Base-by-base conservation (phyloP, 2,888 invertebrate species). In the Rotaria socialis region DNA sequence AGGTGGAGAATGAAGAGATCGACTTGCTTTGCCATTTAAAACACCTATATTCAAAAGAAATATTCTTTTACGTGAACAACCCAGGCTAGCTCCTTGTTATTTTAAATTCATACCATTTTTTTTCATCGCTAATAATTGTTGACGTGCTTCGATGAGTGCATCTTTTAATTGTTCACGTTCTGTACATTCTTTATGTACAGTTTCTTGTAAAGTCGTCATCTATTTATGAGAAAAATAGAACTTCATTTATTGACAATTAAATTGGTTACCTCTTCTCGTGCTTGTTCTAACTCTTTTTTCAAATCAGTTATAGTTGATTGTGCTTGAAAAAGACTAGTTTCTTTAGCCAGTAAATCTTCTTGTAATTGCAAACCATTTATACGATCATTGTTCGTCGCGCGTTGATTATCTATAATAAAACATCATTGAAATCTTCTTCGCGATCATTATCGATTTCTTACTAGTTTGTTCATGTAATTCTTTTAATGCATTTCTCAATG, bases 131-230 rank as follows among this genome's bases (percentile, higher is more conserved):
- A 86, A 85, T 43, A 86, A 56, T 52, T 86, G 85, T 58, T 86
- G 74, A 75, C 85, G 74, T 10, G 85, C 85, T 50, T 75, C 47
- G n/a, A 85, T 85, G 19, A 86, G 47, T 80, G 80, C 85, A 75
- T 86, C 86, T 74, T 85, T 43, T 75, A 86, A 84, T 85, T 86
- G 55, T 85, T 86, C 85, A 35, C 86, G 55, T 85, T 86, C 86
- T 43, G 85, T 50, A 60, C 86, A 86, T 85, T 86, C 86, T 55
- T 85, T 85, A 58, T 85, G 85, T 47, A 86, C 86, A 16, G 86
- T 86, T 35, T 86, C 86, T 85, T 86, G 86, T 27, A 86, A 55
- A 41, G 84, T 75, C 19, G 35, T 60, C 47, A 86, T 84, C 86
- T 86, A 52, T 0, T 22, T 55, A 41, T 22, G n/a, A 19, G 22